phyloP scores from a whole-genome alignment of 2,113 vertebrate genomes.

The Corvus moneduloides region DNA sequence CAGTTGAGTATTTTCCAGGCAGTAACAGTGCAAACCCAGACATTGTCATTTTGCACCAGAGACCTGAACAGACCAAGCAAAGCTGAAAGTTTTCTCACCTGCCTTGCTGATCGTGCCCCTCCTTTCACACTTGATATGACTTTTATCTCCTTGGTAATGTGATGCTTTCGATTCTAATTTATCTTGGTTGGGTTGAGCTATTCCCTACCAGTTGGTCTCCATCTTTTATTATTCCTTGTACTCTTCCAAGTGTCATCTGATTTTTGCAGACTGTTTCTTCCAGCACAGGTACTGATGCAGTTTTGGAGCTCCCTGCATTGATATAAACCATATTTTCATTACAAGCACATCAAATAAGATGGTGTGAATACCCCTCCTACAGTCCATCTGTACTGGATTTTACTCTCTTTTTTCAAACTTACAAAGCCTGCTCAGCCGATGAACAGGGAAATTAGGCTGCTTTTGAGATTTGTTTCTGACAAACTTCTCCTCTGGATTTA shows the following conservation, averaged over 20 bases:
- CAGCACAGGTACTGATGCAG: background rate
- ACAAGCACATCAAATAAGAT: background rate
- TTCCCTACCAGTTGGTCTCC: background rate
- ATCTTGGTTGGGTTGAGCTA: background rate
- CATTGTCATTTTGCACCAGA: fast-evolving
- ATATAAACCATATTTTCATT: background rate
- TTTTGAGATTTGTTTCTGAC: background rate
- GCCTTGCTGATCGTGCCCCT: background rate
- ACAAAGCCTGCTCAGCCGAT: background rate
- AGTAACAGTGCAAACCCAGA: background rate
- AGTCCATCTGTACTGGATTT: background rate
- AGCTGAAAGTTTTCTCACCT: background rate
- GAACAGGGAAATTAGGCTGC: background rate
- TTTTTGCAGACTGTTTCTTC: background rate
- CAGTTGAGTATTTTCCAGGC: fast-evolving
- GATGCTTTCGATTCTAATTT: background rate
- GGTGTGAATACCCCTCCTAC: background rate
- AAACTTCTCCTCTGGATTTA: background rate
- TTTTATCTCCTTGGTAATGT: background rate
- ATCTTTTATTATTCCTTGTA: background rate
- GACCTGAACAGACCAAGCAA: fast-evolving
- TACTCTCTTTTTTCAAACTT: background rate
- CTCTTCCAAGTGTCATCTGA: background rate
- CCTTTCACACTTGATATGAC: background rate
- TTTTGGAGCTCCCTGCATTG: background rate